Evolutionary conservation across 2,888 invertebrate genomes (phyloP), one percentile per base, ranked within the genome.

Genomic region (Pollenia labialis): DNA sequence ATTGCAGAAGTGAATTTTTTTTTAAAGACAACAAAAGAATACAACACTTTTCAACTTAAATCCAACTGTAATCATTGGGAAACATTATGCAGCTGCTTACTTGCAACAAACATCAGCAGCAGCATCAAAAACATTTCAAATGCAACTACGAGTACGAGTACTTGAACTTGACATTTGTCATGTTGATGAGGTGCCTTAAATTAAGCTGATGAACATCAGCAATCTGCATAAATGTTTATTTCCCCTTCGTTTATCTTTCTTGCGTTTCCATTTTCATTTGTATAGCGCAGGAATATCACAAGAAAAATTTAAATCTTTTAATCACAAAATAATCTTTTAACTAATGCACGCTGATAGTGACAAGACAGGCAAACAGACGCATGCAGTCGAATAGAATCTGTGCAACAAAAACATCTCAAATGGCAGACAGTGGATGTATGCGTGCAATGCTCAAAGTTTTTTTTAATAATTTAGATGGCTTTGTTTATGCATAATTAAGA

Each of bases 81-180:
- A 60, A 75, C 60, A 87, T 87, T 84, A 77, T 84, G 77, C 87
- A 87, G 87, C 87, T 84, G 81, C 52, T 62, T 58, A 14, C 58
- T 52, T 69, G 40, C 23, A 64, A 11, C 12, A 32, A 46, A 48
- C 64, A 72, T 32, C 32, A 32, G 11, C 48, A 40, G 64, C 32
- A 54, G 46, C 48, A 58, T 8, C 16, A 54, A 42, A 66, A 58
- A 9, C 16, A 44, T 14, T 77, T 56, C 16, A 68, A 56, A 50
- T 46, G 54, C 74, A 18, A 66, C 56, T 46, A 32, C n/a, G 48
- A 75, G 68, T 60, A 48, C 12, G 46, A 68, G 42, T 58, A 68
- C 86, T 87, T 87, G 76, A 87, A 87, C 86, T 81, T 87, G 87
- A 81, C 84, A 84, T 87, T 84, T 87, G 74, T 87, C 77, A 74